Conservation (phyloP, 2,113 vertebrate species). For the Pangasianodon gigas region DNA sequence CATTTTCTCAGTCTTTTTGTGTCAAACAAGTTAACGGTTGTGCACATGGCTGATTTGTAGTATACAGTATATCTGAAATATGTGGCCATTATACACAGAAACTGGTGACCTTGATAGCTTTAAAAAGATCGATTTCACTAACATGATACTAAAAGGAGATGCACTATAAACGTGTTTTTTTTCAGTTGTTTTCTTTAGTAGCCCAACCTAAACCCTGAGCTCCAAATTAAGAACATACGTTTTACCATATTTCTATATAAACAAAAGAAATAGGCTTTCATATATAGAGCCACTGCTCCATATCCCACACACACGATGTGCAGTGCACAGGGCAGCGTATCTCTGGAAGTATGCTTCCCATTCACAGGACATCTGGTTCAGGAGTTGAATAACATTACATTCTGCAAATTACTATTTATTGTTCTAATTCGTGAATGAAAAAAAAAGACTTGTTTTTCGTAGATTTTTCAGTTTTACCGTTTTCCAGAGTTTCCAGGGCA, state of each 20-base stretch:
- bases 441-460: neutral
- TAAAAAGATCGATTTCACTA: neutral
- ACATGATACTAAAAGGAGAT: neutral
- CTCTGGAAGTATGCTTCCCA: neutral
- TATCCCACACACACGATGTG: neutral
- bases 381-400: neutral
- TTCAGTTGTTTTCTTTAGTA: neutral
- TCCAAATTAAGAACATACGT: neutral
- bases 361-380: neutral
- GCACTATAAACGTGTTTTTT: neutral
- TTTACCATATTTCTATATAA: neutral
- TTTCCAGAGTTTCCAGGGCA: neutral
- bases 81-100: neutral
- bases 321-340: conserved; percentile 7
- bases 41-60: neutral
- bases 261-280: neutral
- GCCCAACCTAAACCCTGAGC: neutral
- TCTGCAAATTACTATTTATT: neutral
- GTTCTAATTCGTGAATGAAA: neutral
- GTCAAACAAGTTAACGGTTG: neutral
- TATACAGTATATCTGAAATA: neutral
- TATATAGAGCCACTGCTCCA: neutral
- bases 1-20: neutral
- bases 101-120: neutral
- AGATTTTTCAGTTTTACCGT: neutral